phyloP scores from a whole-genome alignment of 2,888 invertebrate species.

The Meandrusa payeni region DNA sequence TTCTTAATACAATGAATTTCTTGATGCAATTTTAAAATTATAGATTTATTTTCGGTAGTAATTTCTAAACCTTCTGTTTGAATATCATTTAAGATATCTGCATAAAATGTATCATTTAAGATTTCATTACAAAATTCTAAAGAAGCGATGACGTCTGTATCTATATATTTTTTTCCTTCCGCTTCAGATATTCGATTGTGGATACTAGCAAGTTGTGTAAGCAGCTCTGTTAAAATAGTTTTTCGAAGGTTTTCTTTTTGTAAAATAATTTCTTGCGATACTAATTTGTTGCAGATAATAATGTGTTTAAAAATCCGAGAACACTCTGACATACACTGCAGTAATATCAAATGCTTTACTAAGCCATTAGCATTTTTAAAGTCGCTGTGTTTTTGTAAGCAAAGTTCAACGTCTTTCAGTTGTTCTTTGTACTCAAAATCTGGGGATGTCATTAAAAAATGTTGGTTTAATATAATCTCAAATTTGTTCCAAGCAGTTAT shows the following conservation, averaged over 20 bases:
- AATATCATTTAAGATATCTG: slow-evolving; percentile 53
- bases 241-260: slow-evolving; percentile 42
- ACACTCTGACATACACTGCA: slow-evolving; percentile 63
- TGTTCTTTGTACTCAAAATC: slow-evolving; percentile 32
- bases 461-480: not conserved
- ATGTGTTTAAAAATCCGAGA: slow-evolving; percentile 46
- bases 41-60: slow-evolving; percentile 44
- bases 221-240: slow-evolving; percentile 49
- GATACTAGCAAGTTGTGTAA: slow-evolving; percentile 53
- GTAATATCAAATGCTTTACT: slow-evolving; percentile 53
- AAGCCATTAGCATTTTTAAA: slow-evolving; percentile 51
- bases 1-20: slow-evolving; percentile 58
- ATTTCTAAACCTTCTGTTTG: slow-evolving; percentile 39
- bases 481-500: not conserved
- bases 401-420: slow-evolving; percentile 39
- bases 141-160: slow-evolving; percentile 48
- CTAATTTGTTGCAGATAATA: slow-evolving; percentile 29
- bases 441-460: not conserved
- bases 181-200: slow-evolving; percentile 52
- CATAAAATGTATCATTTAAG: slow-evolving; percentile 50
- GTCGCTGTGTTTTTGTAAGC: slow-evolving; percentile 51
- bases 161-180: slow-evolving; percentile 56
- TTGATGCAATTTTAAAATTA: slow-evolving; percentile 55
- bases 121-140: slow-evolving; percentile 59
- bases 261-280: slow-evolving; percentile 27